A percentile compares a stretch with the other conserved stretches of the same genome.
phyloP scores from a whole-genome alignment of 2,797 vertebrate species.

The Poecilia velifera region DNA sequence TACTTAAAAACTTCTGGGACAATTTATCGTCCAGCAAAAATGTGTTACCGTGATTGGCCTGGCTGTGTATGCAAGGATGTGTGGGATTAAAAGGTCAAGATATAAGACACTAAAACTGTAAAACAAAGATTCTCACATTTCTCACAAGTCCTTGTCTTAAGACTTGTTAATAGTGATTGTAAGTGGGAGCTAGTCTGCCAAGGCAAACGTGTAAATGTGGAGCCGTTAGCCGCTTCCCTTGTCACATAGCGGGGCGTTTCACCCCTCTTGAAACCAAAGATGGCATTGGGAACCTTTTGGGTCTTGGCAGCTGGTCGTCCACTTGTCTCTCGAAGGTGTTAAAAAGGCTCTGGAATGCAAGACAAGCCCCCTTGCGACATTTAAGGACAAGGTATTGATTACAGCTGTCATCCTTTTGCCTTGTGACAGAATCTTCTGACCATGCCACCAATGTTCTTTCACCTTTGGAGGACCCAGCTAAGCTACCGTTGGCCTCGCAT shows the following conservation, averaged over 20 bases:
- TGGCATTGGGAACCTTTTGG: conserved; percentile 61
- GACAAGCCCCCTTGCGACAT: conserved; percentile 78
- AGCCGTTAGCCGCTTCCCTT: conserved; percentile 48
- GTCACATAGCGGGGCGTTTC: conserved; percentile 36
- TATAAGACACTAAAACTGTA: conserved; percentile 7
- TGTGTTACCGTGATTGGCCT: too few relatives aligned
- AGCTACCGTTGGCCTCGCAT: conserved; percentile 24
- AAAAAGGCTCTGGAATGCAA: conserved; percentile 79
- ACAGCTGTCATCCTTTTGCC: conserved; percentile 63
- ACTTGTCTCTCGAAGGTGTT: conserved; percentile 83
- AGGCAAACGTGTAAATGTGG: conserved; percentile 56
- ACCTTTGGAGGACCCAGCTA: conserved; percentile 14
- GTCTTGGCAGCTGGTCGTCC: conserved; percentile 80
- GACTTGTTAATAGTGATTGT: conserved; percentile 41
- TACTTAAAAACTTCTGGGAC: too few relatives aligned
- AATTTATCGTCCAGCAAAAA: too few relatives aligned
- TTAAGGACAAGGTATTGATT: conserved; percentile 77
- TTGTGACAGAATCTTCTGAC: conserved; percentile 60
- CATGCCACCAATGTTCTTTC: conserved; percentile 44
- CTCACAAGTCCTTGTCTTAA: conserved; percentile 33
- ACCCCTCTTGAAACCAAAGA: conserved; percentile 75
- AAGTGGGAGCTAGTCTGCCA: conserved; percentile 28
- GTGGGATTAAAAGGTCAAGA: conserved; percentile 5
- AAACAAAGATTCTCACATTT: conserved; percentile 36
- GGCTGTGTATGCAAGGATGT: background rate